A percentile compares a stretch with the other conserved stretches of the same genome.
Evolutionary conservation across 2,888 invertebrate genomes (phyloP).

Genomic region (Criorhina ranunculi): DNA sequence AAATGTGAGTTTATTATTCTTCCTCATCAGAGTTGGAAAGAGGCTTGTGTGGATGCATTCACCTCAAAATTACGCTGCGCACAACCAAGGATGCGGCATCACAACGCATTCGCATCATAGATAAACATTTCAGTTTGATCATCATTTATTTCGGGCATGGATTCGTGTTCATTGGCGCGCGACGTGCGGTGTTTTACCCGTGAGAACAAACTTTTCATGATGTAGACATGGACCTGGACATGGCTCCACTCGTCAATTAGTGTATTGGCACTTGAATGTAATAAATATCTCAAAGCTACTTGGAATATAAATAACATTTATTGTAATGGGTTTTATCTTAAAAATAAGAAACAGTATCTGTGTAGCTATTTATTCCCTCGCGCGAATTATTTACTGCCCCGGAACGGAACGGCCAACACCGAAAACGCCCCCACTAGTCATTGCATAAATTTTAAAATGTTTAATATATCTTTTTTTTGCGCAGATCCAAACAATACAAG

Average conservation of each 20-base stretch:
- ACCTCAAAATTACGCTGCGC: conserved; percentile 51
- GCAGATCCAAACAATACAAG: conserved; percentile 53
- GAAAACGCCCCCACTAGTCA: conserved; percentile 77
- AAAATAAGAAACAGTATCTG: not conserved
- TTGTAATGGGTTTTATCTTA: conserved; percentile 22
- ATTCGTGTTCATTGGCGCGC: conserved; percentile 28
- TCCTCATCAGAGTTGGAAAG: conserved; percentile 25
- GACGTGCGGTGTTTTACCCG: not conserved
- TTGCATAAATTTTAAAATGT: conserved; percentile 76
- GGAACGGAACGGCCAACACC: conserved; percentile 48
- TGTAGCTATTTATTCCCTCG: conserved; percentile 56
- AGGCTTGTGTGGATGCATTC: conserved; percentile 35
- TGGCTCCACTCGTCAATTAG: conserved; percentile 43
- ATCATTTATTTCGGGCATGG: conserved; percentile 59
- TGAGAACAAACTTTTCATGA: conserved; percentile 12
- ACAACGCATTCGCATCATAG: not conserved
- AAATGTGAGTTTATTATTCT: conserved; percentile 40
- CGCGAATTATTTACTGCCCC: conserved; percentile 69
- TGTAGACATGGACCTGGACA: conserved; percentile 13
- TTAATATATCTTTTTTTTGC: conserved; percentile 36
- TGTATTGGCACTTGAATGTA: conserved; percentile 48
- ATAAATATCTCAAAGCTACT: conserved; percentile 31
- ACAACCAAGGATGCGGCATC: not conserved
- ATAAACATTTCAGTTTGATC: conserved; percentile 34
- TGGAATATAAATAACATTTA: conserved; percentile 16